These are phyloP conservation scores for Xiphophorus couchianus DNA, from an alignment of 2,113 vertebrate species.

Conservation along the genomic window DNA sequence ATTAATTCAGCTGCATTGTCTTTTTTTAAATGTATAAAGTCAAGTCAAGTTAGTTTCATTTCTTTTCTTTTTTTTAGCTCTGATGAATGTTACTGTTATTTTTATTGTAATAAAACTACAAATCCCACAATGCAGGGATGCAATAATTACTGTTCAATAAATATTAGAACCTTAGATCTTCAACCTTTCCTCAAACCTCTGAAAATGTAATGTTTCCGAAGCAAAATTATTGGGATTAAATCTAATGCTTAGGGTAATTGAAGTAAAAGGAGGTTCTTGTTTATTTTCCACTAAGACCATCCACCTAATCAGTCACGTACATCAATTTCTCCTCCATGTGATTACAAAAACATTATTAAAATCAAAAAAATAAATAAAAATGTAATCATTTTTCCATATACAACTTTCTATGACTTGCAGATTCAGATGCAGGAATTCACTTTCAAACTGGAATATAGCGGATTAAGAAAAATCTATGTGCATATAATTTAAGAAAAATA, in stretches of 20 bases:
- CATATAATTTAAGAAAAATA: too few relatives aligned
- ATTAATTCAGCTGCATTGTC: neutral
- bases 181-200: neutral
- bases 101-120: neutral
- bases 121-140: neutral
- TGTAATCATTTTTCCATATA: too few relatives aligned
- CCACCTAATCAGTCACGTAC: neutral
- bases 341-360: neutral
- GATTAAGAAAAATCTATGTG: too few relatives aligned
- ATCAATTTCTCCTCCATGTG: neutral
- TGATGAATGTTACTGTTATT: neutral
- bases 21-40: neutral
- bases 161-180: neutral
- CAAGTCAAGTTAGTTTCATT: too few relatives aligned
- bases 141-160: too few relatives aligned
- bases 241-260: neutral
- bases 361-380: neutral
- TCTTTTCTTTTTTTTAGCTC: too few relatives aligned
- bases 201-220: neutral
- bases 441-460: too few relatives aligned
- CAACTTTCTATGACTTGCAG: too few relatives aligned
- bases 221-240: neutral
- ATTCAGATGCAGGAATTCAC: too few relatives aligned
- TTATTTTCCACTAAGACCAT: neutral
- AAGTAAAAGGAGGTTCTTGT: neutral